Base-by-base conservation (phyloP, 2,113 vertebrate genomes). In the Xiphophorus couchianus region DNA sequence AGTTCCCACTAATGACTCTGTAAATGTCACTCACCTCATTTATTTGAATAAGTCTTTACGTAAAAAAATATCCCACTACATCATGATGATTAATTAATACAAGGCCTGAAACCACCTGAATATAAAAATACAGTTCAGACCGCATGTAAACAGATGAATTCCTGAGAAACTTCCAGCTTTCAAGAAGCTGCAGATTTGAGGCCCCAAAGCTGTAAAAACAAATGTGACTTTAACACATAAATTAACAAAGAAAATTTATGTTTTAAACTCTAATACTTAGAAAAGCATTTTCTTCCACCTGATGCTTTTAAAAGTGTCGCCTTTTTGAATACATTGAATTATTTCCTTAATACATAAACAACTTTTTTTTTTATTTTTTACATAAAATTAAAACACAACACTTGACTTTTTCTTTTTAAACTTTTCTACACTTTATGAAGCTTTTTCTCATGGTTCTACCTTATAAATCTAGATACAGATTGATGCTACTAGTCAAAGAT, bases 21-120 rank as follows among this genome's bases (percentile, higher is more conserved):
- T 87, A 87, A 90, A 91, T 85, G 85, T 87, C 88, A 80, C 62
- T 75, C 79, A 80, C 83, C 77, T 84, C 77, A 65, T 90, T 90
- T 81, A 74, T 3, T 83, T 84, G 68, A 82, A 79, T 76, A 71
- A 74, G 54, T 69, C 35, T 61, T 35, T 62, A 30, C 35, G 74
- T 69, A 74, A 73, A 78, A 82, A 62, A 61, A 39, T 33, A 27
- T 35, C 67, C 39, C 19, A 75, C 77, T 65, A 73, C 84, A 84
- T 86, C 81, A 78, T 60, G 19, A 10, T 54, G 70, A 86, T 72
- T 78, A 77, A 86, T 88, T 78, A 76, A 84, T 62, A 29, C 73
- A 60, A 64, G 51, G 3, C 13, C 74, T 65, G 9, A 76, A 69
- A 71, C 31, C n/a, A 1, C 61, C 44, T 60, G n/a, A 2, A 19